Conservation (phyloP, 2,113 vertebrate species). For the human (Homo sapiens) region GRCh38 chr5:107747001-107747500, state of each 20-base stretch:
- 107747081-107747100: not conserved
- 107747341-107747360: not conserved
- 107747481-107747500: not conserved
- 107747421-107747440: not conserved
- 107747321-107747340: not conserved
- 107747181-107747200: not conserved
- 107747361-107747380: not conserved
- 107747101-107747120: not conserved
- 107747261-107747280: not conserved
- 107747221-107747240: not conserved
- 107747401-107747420: not conserved
- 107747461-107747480: not conserved
- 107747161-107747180: not conserved
- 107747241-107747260: not conserved
- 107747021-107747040: not conserved
- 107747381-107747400: not conserved
- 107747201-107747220: not conserved
- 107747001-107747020: not conserved
- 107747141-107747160: not conserved
- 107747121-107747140: not conserved
- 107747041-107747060: not conserved
- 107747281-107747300: not conserved
- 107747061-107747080: not conserved
- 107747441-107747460: not conserved
- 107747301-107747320: not conserved